Conservation (phyloP, 2,113 vertebrate species). For the Hippocampus comes region DNA sequence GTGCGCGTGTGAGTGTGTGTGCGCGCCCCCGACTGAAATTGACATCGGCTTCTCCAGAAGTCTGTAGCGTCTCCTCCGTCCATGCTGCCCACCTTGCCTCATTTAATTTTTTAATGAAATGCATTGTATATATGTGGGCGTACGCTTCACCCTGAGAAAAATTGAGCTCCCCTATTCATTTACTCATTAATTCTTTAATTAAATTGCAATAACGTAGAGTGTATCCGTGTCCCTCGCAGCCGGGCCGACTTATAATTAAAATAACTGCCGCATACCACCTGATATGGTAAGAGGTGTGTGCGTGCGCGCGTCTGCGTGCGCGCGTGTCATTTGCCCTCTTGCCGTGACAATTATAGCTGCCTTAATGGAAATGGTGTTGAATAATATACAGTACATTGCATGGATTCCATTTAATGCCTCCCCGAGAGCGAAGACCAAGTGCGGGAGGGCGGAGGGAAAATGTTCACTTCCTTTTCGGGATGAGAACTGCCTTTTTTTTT, state of each 20-base stretch:
- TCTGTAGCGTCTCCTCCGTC: background rate
- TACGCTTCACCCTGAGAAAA: conserved; percentile 29
- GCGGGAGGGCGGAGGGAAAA: background rate
- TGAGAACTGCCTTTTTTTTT: background rate
- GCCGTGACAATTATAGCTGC: conserved; percentile 34
- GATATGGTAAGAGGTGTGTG: conserved; percentile 21
- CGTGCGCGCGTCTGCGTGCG: background rate
- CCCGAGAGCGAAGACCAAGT: background rate
- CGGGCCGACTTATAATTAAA: conserved; percentile 47
- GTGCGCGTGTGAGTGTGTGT: too few species aligned
- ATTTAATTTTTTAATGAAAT: background rate
- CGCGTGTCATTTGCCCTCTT: conserved; percentile 19
- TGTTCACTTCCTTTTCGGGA: conserved; percentile 6
- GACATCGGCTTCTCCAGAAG: background rate
- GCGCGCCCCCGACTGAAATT: background rate
- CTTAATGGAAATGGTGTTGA: conserved; percentile 41
- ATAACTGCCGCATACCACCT: conserved; percentile 38
- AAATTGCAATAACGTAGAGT: conserved; percentile 40
- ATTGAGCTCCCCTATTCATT: conserved; percentile 40
- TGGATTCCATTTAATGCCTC: conserved; percentile 19
- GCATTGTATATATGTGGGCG: conserved; percentile 12
- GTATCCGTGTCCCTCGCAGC: conserved; percentile 28
- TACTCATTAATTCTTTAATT: conserved; percentile 50
- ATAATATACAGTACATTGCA: conserved; percentile 40
- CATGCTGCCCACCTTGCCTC: background rate